Base-by-base conservation (phyloP, 2,797 vertebrate species). In the Acrossocheilus fasciatus region DNA sequence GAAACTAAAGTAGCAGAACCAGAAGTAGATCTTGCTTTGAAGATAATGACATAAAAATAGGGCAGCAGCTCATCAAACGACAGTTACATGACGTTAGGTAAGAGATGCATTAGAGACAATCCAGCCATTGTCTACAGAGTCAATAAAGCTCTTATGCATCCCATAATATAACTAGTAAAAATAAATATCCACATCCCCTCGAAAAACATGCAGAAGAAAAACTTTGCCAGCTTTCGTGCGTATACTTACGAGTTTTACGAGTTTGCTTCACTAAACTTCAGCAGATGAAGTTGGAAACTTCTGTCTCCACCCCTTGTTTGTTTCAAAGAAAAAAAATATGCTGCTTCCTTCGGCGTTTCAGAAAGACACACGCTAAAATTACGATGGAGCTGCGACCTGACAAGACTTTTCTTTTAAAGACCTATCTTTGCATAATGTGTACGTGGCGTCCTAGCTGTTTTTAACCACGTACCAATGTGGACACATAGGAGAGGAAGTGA, bases 401-500 rank as follows among this genome's bases (percentile, higher is more conserved):
- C 45, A 43, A 75, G 23, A 72, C 54, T 43, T 52, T 72, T 45
- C 84, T 43, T 68, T 20, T 76, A 84, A 75, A 76, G 59, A 59
- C 34, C 76, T 85, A 30, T 79, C 57, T 87, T 62, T 82, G 83
- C 69, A 82, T 89, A 87, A 82, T 85, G 87, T 89, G 76, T 87
- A 90, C 91, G 91, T 91, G 91, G 91, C 91, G 91, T 26, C 85
- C 73, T 62, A 26, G 82, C 84, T 84, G 87, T 84, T 85, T 88
- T 86, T 72, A 62, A 85, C 86, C 81, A 79, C 76, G 81, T 82
- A 86, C 81, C 86, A 81, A 20, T 68, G 83, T 86, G 77, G 66
- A 59, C 47, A 83, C 78, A 73, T 50, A 23, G 43, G 9, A 87
- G 45, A 64, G 91, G 91, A 91, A 89, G 87, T 91, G 91, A 91